Base-by-base conservation (phyloP, 2,888 invertebrate genomes). In the Deilephila porcellus region DNA sequence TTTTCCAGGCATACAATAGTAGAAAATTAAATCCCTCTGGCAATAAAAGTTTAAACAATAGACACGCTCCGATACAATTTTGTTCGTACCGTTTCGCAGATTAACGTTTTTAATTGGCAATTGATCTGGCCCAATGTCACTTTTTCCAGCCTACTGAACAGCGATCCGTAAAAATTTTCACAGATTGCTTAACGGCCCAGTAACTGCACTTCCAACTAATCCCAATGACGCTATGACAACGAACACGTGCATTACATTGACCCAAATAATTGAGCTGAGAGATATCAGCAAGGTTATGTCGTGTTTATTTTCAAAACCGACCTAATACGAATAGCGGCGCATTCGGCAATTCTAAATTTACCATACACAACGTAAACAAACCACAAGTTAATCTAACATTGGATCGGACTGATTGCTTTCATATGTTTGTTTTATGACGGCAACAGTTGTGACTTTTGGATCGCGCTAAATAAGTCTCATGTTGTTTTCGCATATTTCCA, bases 301-400 rank as follows among this genome's bases (percentile, higher is more conserved):
- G 83, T 90, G 92, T 93, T 93, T 93, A 93, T 93, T 93, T 93
- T 93, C 90, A 91, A 93, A 92, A 91, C 92, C 86, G 87, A 89
- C 91, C 90, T 89, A 92, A 93, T 92, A 91, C 88, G 92, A 91
- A 88, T 89, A 87, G 89, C 85, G 82, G 88, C 90, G 88, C 88
- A 90, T 91, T 87, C 90, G 85, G 89, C 88, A 87, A 87, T 85
- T 91, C 93, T 94, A 93, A 91, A 88, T 93, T 91, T 93, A 93
- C 86, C 90, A 88, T 88, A 88, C 89, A 88, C 86, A 93, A 93
- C 89, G 92, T 94, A 94, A 94, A 94, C 94, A 94, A 94, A 93
- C 88, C 85, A 84, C 87, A 86, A 87, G 86, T 84, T 88, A 88
- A 86, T 85, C 87, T 88, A 88, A 83, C 81, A 80, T 82, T 75